phyloP scores from a whole-genome alignment of 2,113 vertebrate genomes.

The Albula goreensis region DNA sequence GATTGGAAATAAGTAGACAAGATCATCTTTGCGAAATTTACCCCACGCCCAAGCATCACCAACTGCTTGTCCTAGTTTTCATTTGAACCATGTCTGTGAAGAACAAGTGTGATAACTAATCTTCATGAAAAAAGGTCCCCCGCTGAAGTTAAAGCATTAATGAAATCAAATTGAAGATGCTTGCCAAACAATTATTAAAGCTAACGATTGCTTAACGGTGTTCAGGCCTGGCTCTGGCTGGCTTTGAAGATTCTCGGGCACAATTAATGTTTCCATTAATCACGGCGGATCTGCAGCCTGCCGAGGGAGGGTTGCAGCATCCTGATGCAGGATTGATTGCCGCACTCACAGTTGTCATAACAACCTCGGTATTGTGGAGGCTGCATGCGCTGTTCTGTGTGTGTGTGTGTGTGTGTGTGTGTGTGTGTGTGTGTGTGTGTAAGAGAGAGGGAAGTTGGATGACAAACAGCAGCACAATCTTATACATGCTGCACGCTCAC shows the following conservation, averaged over 20 bases:
- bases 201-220: background rate
- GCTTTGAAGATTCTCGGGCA: background rate
- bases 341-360: constrained; percentile 1
- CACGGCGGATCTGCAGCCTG: background rate
- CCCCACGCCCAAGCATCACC: background rate
- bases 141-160: background rate
- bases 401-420: too few species aligned
- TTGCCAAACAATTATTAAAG: background rate
- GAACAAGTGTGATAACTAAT: background rate
- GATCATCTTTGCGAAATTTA: background rate
- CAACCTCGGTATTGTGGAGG: background rate
- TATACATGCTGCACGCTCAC: background rate
- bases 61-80: background rate
- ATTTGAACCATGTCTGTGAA: background rate
- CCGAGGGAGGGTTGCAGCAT: background rate
- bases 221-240: background rate
- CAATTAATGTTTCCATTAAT: background rate
- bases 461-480: background rate
- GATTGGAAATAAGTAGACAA: background rate
- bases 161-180: background rate
- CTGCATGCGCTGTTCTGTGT: background rate
- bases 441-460: background rate
- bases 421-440: too few species aligned
- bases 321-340: constrained; percentile 8
- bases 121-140: background rate